Conservation (phyloP, 2,797 vertebrate genomes). For the Pantherophis alleghaniensis region DNA sequence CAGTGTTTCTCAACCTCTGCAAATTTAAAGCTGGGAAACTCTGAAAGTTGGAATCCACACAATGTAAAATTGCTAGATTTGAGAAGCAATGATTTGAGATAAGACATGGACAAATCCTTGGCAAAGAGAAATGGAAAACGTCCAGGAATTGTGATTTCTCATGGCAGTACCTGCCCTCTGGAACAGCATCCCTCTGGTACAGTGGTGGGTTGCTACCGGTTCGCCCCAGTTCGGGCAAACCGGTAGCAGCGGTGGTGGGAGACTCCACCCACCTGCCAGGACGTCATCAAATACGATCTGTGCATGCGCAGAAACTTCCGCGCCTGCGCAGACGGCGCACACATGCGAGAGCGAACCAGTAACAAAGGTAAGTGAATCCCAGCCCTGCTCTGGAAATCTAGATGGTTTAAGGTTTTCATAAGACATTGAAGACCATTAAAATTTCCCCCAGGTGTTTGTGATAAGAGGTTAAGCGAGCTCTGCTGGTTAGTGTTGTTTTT, state of each 20-base stretch:
- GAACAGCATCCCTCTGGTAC: neutral
- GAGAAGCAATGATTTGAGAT: neutral
- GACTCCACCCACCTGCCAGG: too few species aligned
- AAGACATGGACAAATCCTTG: neutral
- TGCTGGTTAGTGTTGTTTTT: neutral
- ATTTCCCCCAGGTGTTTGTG: neutral
- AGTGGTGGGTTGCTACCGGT: too few species aligned
- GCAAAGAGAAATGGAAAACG: neutral
- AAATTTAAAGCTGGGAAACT: neutral
- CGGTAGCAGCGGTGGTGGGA: too few species aligned
- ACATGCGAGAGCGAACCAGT: too few species aligned
- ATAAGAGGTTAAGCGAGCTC: neutral
- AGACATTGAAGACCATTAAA: neutral
- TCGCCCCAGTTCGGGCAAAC: too few species aligned
- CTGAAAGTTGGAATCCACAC: neutral
- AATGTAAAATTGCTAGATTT: neutral
- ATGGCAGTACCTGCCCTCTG: neutral
- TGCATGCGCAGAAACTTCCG: too few species aligned
- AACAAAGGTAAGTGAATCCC: too few species aligned
- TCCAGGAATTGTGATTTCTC: neutral
- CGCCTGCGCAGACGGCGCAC: too few species aligned
- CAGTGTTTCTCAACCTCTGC: neutral
- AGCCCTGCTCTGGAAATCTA: neutral
- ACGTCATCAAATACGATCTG: too few species aligned
- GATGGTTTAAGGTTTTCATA: neutral